Evolutionary conservation across 1,140 invertebrate genomes (phyloP).

Genomic region (Drosophila triauraria): DNA sequence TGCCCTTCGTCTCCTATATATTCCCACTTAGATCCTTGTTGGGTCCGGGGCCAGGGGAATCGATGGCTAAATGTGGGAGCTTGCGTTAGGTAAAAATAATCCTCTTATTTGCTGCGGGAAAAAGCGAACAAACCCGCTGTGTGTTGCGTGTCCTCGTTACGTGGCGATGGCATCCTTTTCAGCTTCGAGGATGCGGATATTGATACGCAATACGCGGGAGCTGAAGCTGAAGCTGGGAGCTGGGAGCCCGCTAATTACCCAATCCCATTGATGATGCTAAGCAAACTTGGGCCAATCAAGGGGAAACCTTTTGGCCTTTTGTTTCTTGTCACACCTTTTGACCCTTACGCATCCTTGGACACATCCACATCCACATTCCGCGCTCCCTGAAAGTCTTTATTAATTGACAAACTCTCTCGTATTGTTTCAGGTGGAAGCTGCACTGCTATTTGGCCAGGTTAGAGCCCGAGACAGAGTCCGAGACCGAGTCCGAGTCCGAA

Average conservation of each 20-base stretch:
- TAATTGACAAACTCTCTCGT: constrained; percentile 42
- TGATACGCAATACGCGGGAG: neutral
- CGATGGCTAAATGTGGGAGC: neutral
- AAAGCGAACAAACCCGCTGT: neutral
- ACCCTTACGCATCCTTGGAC: constrained; percentile 15
- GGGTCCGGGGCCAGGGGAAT: too few species aligned
- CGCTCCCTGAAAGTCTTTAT: constrained; percentile 27
- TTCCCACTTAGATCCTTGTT: neutral
- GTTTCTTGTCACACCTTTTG: constrained; percentile 31
- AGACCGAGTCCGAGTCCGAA: neutral
- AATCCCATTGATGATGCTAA: constrained; percentile 38
- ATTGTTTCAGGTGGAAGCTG: constrained; percentile 63
- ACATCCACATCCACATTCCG: neutral
- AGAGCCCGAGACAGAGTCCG: constrained; percentile 2
- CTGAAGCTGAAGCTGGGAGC: neutral
- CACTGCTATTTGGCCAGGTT: constrained; percentile 63
- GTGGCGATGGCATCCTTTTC: neutral
- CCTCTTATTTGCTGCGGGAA: constrained; percentile 1
- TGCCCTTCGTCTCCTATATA: neutral
- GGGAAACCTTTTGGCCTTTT: constrained; percentile 15
- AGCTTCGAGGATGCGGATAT: constrained; percentile 4
- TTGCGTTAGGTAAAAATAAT: constrained; percentile 16
- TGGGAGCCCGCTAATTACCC: constrained; percentile 26
- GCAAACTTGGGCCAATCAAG: constrained; percentile 40
- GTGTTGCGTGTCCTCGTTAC: constrained; percentile 13